These are phyloP conservation scores for cattle (Bos taurus) DNA, from an alignment of 2,113 vertebrate genomes.

Conservation along the genomic window ARS-UCD2.0 NC_037345.1:43995001-43995500, in stretches of 20 bases:
- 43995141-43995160: neutral
- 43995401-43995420: neutral
- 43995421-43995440: neutral
- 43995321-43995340: fast-evolving
- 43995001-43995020: neutral
- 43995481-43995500: neutral
- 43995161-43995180: fast-evolving
- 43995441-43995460: neutral
- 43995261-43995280: fast-evolving
- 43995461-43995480: neutral
- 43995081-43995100: neutral
- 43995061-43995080: neutral
- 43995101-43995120: neutral
- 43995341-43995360: neutral
- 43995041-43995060: neutral
- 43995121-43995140: neutral
- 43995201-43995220: neutral
- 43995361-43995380: fast-evolving
- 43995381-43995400: neutral
- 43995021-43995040: neutral
- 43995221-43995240: too few relatives aligned
- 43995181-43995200: neutral
- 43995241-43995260: neutral
- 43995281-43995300: fast-evolving
- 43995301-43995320: fast-evolving